Evolutionary conservation across 2,113 vertebrate species (phyloP).

Genomic region (Poeciliopsis retropinna): DNA sequence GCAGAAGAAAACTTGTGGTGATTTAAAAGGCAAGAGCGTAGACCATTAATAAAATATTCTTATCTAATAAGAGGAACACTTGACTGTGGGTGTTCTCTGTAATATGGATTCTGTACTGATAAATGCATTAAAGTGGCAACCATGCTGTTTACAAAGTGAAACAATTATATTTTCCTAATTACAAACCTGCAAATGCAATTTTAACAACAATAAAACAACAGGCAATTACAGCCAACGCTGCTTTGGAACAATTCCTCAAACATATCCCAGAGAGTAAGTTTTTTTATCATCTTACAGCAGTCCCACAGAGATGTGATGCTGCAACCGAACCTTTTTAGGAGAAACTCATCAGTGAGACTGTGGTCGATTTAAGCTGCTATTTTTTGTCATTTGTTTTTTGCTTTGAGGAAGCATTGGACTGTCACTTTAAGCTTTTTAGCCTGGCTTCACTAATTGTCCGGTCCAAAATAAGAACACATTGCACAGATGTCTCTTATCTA

Average conservation of each 20-base stretch:
- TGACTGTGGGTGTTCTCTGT: not conserved
- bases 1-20: constrained; percentile 12
- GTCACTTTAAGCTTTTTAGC: constrained; percentile 5
- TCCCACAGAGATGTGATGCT: constrained; percentile 31
- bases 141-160: constrained; percentile 40
- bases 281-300: constrained; percentile 33
- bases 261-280: constrained; percentile 44
- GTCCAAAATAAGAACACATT: constrained; percentile 27
- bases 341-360: constrained; percentile 40
- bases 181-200: constrained; percentile 25
- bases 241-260: constrained; percentile 61
- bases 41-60: constrained; percentile 23
- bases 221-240: constrained; percentile 42
- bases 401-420: constrained; percentile 31
- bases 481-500: constrained; percentile 16
- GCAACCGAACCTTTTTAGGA: constrained; percentile 21
- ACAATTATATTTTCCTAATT: constrained; percentile 33
- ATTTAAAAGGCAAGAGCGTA: not conserved
- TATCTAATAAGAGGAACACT: constrained; percentile 15
- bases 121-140: constrained; percentile 23
- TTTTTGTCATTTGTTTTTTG: not conserved
- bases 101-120: constrained; percentile 11
- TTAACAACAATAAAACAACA: constrained; percentile 44
- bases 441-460: constrained; percentile 39
- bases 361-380: constrained; percentile 23